phyloP scores from a whole-genome alignment of 2,888 invertebrate genomes.

The Tenodera sinensis region DNA sequence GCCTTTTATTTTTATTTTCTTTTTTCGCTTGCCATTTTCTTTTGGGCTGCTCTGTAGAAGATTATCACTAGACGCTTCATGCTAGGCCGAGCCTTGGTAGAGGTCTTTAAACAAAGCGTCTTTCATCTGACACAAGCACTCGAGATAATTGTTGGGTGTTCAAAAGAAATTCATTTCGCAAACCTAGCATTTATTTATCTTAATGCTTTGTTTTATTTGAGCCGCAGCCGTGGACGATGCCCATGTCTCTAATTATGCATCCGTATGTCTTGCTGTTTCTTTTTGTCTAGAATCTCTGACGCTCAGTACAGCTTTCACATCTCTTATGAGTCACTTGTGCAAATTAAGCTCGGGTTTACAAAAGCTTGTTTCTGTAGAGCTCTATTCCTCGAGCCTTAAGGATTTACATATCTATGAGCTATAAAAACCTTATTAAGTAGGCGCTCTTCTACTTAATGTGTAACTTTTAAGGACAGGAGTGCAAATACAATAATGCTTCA shows the following conservation, averaged over 20 bases:
- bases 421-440: background rate
- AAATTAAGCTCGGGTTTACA: background rate
- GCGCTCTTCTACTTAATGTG: too few relatives aligned
- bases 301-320: background rate
- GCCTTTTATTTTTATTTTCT: background rate
- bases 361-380: background rate
- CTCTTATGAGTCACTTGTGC: background rate
- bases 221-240: background rate
- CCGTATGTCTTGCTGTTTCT: background rate
- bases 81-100: background rate
- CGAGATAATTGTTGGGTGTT: background rate
- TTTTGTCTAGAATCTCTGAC: background rate
- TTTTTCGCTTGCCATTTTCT: background rate
- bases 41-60: background rate
- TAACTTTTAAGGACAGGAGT: too few relatives aligned
- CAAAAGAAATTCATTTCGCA: background rate
- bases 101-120: background rate
- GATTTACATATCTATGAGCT: background rate
- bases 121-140: background rate
- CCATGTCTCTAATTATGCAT: background rate
- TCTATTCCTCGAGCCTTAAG: background rate
- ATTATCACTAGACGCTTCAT: background rate
- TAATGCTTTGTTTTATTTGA: background rate
- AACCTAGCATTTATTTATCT: background rate
- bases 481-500: too few relatives aligned